Conservation (phyloP, 2,113 vertebrate species). For the Emydocephalus ijimae region DNA sequence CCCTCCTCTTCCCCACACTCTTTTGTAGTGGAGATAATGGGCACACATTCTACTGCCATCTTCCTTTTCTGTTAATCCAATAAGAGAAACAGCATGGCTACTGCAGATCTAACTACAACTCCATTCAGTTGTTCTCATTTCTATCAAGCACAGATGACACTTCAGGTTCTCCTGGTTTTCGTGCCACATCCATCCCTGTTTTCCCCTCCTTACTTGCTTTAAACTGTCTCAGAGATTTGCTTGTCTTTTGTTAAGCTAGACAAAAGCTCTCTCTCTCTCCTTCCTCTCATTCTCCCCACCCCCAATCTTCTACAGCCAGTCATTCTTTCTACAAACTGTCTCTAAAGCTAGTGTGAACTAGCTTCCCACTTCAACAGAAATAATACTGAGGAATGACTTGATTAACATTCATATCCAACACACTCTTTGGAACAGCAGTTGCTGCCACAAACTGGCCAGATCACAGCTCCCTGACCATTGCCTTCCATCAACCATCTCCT, state of each 20-base stretch:
- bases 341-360: conserved; percentile 35
- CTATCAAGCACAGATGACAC: conserved; percentile 50
- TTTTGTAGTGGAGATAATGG: conserved; percentile 77
- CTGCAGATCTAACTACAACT: conserved; percentile 50
- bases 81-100: conserved; percentile 57
- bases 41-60: conserved; percentile 63
- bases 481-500: not conserved
- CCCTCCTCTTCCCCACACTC: conserved; percentile 63
- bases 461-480: conserved; percentile 6
- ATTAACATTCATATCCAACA: conserved; percentile 51
- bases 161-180: conserved; percentile 56
- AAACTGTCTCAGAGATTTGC: conserved; percentile 43
- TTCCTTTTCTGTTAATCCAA: conserved; percentile 71
- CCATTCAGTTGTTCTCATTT: conserved; percentile 47
- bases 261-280: conserved; percentile 26
- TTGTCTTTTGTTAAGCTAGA: conserved; percentile 50
- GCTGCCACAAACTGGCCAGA: conserved; percentile 28
- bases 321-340: conserved; percentile 36
- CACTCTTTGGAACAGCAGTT: conserved; percentile 26
- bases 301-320: conserved; percentile 44
- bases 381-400: conserved; percentile 46
- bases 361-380: conserved; percentile 34
- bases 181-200: conserved; percentile 46
- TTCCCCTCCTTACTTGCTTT: conserved; percentile 30
- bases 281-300: conserved; percentile 20